Evolutionary conservation across 2,888 invertebrate genomes (phyloP), one percentile per base, ranked within the genome.

Genomic region (Aphodius sticticus): DNA sequence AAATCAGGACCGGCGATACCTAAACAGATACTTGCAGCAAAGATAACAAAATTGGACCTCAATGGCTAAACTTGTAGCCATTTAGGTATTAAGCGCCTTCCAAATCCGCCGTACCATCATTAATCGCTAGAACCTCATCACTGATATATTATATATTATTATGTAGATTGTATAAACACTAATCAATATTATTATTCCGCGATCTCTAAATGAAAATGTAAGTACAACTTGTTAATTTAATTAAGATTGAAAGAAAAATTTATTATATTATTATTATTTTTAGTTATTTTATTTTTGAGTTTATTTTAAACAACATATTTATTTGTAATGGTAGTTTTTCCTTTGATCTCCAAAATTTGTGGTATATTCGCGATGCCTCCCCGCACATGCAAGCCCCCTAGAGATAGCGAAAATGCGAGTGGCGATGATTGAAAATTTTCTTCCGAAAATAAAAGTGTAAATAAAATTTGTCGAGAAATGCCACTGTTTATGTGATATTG

Each of bases 141-240:
- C 53, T 5, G 53, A 53, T 53, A 53, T 53, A 53, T 53, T 53
- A 53, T 53, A 26, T 53, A 53, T 53, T 53, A 3, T 53, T 53
- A 53, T 53, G 12, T 12, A 12, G 53, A 53, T 53, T 53, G 53
- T 53, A 12, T 53, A 53, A 53, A 12, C 53, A 53, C 53, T 53
- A 53, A 53, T 53, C 53, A 53, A 53, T 53, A 53, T 53, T 53
- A 53, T 53, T 53, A 26, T 37, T 74, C 37, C 36, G 37, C 74
- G 74, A 74, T 74, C 74, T 74, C 74, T 74, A 74, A 37, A 74
- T 74, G 74, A 74, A 74, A 74, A 74, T 74, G 35, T 35, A 74
- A 74, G 74, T 74, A 74, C 74, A 74, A 74, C 9, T 74, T 74
- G 74, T 74, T 74, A 35, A 53, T 53, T 53, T 53, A 53, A 53